These are phyloP conservation scores for Dynastes hyllus DNA, from an alignment of 2,888 invertebrate species.

Conservation along the genomic window DNA sequence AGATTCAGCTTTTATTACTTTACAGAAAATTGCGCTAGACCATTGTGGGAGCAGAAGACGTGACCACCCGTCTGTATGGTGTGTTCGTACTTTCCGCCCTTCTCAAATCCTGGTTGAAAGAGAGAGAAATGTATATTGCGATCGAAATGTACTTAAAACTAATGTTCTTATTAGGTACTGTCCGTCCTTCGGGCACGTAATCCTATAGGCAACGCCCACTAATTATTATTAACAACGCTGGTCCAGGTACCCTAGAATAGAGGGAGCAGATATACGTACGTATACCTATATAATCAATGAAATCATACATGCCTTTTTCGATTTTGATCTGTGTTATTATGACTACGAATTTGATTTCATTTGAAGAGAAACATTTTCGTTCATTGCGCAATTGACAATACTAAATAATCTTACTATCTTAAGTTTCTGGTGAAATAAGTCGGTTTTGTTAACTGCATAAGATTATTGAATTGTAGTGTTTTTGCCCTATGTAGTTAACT, in stretches of 20 bases:
- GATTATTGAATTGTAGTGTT: no score
- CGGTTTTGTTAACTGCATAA: no score
- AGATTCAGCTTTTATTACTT: conserved; percentile 37
- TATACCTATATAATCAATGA: no score
- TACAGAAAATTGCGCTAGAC: conserved; percentile 37
- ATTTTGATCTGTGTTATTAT: no score
- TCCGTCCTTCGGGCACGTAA: conserved; percentile 23
- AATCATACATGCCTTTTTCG: no score
- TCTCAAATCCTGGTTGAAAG: neutral
- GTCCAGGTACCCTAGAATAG: neutral
- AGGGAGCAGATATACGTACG: no score
- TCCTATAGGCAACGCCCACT: conserved; percentile 33
- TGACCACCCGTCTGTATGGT: neutral
- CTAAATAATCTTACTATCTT: no score
- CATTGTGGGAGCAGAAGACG: conserved; percentile 10
- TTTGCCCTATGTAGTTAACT: no score
- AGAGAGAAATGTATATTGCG: neutral
- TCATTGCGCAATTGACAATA: no score
- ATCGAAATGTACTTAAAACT: conserved; percentile 32
- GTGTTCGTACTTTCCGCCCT: neutral
- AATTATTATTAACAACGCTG: conserved; percentile 31
- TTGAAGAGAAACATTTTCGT: no score
- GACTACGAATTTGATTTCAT: no score
- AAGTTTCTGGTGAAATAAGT: no score
- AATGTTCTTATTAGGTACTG: conserved; percentile 32